Percentiles rank a stretch among this genome's conserved stretches.
Evolutionary conservation across 2,888 invertebrate species (phyloP).

Genomic region (Ormyrus pomaceus): DNA sequence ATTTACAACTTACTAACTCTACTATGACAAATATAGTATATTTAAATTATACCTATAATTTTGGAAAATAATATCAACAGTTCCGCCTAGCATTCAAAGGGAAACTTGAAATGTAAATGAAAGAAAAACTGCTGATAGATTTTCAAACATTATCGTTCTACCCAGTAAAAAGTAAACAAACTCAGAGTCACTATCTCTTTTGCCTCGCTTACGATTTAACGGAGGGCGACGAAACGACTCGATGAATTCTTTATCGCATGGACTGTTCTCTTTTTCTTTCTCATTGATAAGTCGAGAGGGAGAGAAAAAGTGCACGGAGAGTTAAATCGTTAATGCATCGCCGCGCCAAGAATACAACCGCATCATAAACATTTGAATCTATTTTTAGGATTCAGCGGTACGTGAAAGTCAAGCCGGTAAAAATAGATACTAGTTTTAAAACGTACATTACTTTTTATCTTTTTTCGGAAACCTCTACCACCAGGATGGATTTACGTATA

Average conservation of each 20-base stretch:
- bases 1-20: not conserved
- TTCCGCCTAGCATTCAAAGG: no score
- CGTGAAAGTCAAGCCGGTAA: conserved; percentile 33
- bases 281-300: not conserved
- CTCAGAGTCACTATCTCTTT: conserved; percentile 13
- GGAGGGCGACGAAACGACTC: conserved; percentile 5
- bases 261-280: not conserved
- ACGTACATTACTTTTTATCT: conserved; percentile 17
- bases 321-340: not conserved
- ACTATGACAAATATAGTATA: not conserved
- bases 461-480: conserved; percentile 33
- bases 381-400: conserved; percentile 30
- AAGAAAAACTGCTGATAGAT: not conserved
- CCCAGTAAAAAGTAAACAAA: conserved; percentile 3
- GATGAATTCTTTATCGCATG: not conserved
- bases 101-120: not conserved
- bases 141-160: not conserved
- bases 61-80: no score
- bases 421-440: conserved; percentile 44
- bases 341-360: not conserved
- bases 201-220: conserved; percentile 17
- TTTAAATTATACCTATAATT: no score
- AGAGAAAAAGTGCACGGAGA: not conserved
- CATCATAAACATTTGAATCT: conserved; percentile 20
- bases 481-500: conserved; percentile 46